Base-by-base conservation (phyloP, 2,797 vertebrate species). In the Neopelma chrysocephalum region DNA sequence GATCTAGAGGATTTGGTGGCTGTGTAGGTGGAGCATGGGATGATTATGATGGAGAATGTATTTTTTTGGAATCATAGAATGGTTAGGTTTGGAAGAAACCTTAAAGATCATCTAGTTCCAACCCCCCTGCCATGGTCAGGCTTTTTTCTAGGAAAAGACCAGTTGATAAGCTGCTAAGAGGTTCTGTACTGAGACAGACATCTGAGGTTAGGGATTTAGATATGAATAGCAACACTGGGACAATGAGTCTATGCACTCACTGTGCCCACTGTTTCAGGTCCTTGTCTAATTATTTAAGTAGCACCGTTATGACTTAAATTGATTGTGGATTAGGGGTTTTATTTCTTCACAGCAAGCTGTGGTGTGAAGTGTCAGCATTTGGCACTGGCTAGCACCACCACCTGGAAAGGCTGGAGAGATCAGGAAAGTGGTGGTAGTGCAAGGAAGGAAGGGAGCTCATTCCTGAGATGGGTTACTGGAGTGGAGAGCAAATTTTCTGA, bases 241-340 rank as follows among this genome's bases (percentile, higher is more conserved):
- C 9, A 80, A n/a, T 11, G 26, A 72, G 47, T 31, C 51, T 54
- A 1, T 22, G 54, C 21, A 12, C 17, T 64, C 43, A 75, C 42
- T 27, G 57, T 32, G 29, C 29, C 23, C 13, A 7, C 26, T 61
- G 16, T 53, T 91, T 65, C 47, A 68, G 29, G 45, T 18, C 34
- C 32, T 68, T 82, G 26, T 18, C 54, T 54, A 48, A 82, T 40
- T 68, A 71, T 22, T 68, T 34, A 90, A 47, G 50, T 38, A 83
- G 15, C 10, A 69, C 69, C 15, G 6, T 27, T 51, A 22, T 64
- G 50, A 43, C 45, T 88, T 45, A 68, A 82, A 57, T 45, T n/a
- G 15, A 17, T 23, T 69, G 50, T 21, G 61, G 53, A 27, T 4
- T 53, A 34, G 4, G 5, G 0, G 0, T 1, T 53, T 81, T 58